Percentiles rank a stretch among this genome's conserved stretches.
Conservation (phyloP, 2,888 invertebrate species). For the Pyrgus malvae region DNA sequence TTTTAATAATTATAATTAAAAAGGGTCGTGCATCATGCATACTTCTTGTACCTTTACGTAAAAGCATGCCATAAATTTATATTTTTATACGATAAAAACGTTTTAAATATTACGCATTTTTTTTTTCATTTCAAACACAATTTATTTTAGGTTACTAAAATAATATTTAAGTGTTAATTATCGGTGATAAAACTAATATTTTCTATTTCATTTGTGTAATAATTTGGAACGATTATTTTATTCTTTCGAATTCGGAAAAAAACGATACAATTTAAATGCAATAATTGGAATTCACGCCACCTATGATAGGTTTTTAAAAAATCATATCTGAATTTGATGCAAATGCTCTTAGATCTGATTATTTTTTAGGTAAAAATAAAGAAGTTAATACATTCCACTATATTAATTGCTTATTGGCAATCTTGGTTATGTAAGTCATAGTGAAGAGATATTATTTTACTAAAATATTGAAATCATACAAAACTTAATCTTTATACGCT, state of each 20-base stretch:
- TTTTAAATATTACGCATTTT: slow-evolving; percentile 3
- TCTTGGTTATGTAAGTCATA: not conserved
- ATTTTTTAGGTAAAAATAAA: not conserved
- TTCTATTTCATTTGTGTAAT: not conserved
- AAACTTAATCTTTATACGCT: no score
- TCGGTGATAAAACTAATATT: slow-evolving; percentile 3
- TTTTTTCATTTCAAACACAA: slow-evolving; percentile 10
- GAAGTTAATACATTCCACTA: not conserved
- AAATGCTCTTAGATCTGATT: not conserved
- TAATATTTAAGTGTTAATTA: slow-evolving; percentile 13
- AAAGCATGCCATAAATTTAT: slow-evolving; percentile 69
- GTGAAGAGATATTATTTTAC: no score
- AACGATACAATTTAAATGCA: no score
- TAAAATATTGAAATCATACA: no score
- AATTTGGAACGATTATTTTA: not conserved
- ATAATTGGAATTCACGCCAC: no score
- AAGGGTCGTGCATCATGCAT: not conserved
- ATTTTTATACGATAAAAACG: slow-evolving; percentile 47
- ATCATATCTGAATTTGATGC: no score
- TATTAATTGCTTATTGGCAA: not conserved
- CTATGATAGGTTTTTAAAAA: no score
- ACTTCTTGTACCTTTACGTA: slow-evolving; percentile 26
- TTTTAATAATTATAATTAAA: no score
- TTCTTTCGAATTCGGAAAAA: no score
- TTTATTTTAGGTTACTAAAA: slow-evolving; percentile 24